These are phyloP conservation scores for Caprella mutica DNA, from an alignment of 2,888 invertebrate genomes.

Conservation along the genomic window DNA sequence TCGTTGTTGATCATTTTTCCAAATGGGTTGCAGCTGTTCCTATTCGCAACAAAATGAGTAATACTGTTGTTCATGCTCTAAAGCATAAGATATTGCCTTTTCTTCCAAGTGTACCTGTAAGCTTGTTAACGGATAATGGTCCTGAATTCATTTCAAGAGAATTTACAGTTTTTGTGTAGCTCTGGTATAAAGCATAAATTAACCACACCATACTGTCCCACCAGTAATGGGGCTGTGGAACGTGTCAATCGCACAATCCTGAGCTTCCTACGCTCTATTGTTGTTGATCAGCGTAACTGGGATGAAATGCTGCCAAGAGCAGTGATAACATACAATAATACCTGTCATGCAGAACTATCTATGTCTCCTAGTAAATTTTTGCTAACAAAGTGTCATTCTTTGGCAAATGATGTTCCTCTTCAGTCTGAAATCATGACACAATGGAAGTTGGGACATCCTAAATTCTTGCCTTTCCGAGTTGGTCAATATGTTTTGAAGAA, in stretches of 20 bases:
- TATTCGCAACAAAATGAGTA: not conserved
- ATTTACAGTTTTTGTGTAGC: not conserved
- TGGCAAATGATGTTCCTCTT: not conserved
- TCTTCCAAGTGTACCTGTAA: not conserved
- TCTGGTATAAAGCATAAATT: not conserved
- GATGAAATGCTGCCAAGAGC: not conserved
- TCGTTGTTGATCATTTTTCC: not conserved
- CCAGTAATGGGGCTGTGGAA: constrained; percentile 6
- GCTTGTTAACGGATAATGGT: not conserved
- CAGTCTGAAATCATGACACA: not conserved
- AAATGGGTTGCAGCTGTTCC: not conserved
- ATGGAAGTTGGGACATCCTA: not conserved
- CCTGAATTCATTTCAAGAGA: not conserved
- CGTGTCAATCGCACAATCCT: not conserved
- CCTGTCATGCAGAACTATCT: not conserved
- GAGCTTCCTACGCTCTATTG: not conserved
- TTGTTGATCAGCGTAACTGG: not conserved
- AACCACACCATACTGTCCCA: not conserved
- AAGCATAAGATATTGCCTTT: not conserved
- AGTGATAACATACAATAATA: not conserved
- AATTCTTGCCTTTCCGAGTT: not conserved
- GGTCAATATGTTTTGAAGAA: not conserved
- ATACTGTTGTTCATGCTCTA: not conserved
- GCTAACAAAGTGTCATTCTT: not conserved
- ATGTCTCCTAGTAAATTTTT: not conserved